Percentiles rank a stretch among this genome's conserved stretches.
Evolutionary conservation across 1,140 invertebrate genomes (phyloP).

Genomic region (Notospermus geniculatus): DNA sequence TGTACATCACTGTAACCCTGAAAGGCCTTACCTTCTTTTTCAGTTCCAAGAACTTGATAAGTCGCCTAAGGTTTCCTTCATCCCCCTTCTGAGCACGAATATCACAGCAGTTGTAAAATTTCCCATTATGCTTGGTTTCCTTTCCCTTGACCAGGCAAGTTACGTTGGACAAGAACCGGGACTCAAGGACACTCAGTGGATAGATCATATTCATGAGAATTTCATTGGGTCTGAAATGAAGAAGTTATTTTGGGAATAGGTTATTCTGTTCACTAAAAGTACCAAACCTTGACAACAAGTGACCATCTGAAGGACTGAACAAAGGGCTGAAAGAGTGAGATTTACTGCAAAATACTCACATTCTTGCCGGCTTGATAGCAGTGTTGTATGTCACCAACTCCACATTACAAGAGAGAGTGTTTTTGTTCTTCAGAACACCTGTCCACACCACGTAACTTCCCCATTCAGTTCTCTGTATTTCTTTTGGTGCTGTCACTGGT

Average conservation of each 20-base stretch:
- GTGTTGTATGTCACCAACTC: neutral
- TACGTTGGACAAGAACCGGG: neutral
- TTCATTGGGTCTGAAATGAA: neutral
- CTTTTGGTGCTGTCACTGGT: neutral
- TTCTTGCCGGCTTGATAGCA: neutral
- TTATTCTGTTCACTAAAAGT: neutral
- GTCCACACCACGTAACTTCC: neutral
- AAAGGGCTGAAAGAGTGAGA: neutral
- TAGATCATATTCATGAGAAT: neutral
- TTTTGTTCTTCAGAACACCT: neutral
- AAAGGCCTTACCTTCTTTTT: too few species aligned
- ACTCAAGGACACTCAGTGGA: neutral
- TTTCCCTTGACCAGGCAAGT: neutral
- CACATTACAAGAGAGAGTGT: neutral
- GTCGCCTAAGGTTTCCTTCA: too few species aligned
- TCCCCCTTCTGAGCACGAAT: neutral
- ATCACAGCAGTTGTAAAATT: constrained; percentile 5
- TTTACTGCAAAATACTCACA: constrained; percentile 4
- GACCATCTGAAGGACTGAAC: too few species aligned
- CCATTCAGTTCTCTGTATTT: too few species aligned
- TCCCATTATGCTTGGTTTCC: neutral
- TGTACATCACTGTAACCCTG: too few species aligned
- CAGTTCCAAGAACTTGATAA: too few species aligned
- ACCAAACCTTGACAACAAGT: too few species aligned
- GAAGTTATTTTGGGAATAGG: neutral